Conservation (phyloP, 2,888 invertebrate genomes). For the Phyllotreta cruciferae region DNA sequence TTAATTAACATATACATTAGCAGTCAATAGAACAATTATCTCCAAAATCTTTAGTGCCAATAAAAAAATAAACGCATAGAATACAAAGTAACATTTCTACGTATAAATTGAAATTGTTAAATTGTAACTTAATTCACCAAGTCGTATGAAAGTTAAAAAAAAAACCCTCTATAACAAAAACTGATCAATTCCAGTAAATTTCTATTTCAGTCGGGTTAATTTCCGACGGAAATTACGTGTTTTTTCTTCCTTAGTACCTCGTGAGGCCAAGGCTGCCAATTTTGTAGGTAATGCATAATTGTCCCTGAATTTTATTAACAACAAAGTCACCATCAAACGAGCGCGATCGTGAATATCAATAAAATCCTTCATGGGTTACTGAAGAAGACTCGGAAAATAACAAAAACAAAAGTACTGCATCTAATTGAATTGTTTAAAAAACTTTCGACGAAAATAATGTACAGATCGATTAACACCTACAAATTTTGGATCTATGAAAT, state of each 20-base stretch:
- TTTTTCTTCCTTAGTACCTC: conserved; percentile 18
- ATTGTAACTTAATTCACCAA: too few relatives aligned
- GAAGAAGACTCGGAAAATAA: too few relatives aligned
- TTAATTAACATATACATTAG: conserved; percentile 7
- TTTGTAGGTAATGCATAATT: conserved; percentile 28
- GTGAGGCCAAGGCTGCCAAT: conserved; percentile 26
- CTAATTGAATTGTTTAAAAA: too few relatives aligned
- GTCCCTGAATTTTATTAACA: conserved; percentile 35
- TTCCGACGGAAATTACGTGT: conserved; percentile 13
- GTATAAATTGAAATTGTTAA: too few relatives aligned
- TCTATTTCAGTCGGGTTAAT: not conserved
- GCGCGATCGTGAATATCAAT: conserved; percentile 38
- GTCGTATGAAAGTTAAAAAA: too few relatives aligned
- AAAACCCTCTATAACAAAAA: too few relatives aligned
- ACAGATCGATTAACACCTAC: too few relatives aligned
- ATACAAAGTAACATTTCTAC: conserved; percentile 1
- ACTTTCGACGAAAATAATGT: too few relatives aligned
- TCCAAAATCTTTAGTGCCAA: conserved; percentile 20
- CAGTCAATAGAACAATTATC: conserved; percentile 11
- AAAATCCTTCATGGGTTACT: conserved; percentile 11
- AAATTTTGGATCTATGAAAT: too few relatives aligned
- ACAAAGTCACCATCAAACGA: conserved; percentile 34
- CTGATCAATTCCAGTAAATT: too few relatives aligned
- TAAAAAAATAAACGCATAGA: conserved; percentile 4
- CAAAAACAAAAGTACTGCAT: too few relatives aligned